A percentile compares a stretch with the other conserved stretches of the same genome.
Evolutionary conservation across 2,113 vertebrate species (phyloP).

Genomic region (Pseudois nayaur): DNA sequence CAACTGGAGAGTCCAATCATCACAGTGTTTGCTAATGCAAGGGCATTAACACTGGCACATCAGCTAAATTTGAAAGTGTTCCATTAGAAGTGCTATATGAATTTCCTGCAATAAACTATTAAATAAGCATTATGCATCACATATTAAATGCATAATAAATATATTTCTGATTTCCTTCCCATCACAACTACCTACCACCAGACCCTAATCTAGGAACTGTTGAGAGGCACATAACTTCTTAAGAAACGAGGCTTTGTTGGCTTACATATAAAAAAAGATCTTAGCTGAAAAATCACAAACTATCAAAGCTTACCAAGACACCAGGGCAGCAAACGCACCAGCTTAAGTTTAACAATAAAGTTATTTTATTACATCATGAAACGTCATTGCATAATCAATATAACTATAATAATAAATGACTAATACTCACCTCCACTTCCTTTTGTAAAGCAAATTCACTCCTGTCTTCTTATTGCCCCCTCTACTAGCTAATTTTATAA

Average conservation of each 20-base stretch:
- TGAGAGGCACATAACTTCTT: background rate
- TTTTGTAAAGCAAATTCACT: background rate
- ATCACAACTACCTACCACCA: background rate
- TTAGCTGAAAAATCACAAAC: background rate
- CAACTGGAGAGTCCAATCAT: background rate
- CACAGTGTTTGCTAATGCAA: background rate
- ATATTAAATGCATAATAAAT: background rate
- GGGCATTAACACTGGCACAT: background rate
- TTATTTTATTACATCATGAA: background rate
- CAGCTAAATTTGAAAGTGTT: background rate
- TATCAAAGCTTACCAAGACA: background rate
- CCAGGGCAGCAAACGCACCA: background rate
- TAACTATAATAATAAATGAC: background rate
- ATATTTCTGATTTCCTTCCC: background rate
- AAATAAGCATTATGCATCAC: background rate
- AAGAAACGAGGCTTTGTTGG: background rate
- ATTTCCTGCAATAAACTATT: background rate
- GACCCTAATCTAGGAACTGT: background rate
- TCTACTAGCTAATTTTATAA: background rate
- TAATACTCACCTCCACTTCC: background rate
- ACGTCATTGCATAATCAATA: background rate
- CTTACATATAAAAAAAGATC: background rate
- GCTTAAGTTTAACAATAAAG: background rate
- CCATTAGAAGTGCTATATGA: background rate
- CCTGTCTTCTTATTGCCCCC: background rate